Conservation (phyloP, 2,113 vertebrate genomes). For the Probosciger aterrimus region DNA sequence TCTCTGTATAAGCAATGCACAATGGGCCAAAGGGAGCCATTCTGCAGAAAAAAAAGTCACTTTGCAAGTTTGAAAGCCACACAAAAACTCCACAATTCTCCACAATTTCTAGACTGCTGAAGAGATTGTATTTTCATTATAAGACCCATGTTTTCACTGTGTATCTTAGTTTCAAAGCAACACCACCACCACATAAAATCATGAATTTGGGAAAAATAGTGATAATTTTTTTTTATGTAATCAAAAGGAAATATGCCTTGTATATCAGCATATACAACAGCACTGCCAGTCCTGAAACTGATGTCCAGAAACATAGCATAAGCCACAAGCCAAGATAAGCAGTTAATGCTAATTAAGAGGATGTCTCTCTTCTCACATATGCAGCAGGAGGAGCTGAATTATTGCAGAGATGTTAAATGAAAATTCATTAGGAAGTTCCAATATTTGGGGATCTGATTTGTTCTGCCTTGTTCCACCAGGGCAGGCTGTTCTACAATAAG, state of each 20-base stretch:
- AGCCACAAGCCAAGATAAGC: background rate
- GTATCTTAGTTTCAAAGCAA: background rate
- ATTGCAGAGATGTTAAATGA: background rate
- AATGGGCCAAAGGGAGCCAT: background rate
- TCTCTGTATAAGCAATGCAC: background rate
- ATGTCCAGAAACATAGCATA: background rate
- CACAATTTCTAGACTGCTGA: background rate
- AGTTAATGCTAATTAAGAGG: background rate
- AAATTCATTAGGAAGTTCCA: background rate
- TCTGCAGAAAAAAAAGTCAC: background rate
- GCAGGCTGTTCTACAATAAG: background rate
- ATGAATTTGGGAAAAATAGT: background rate
- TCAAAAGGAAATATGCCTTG: background rate
- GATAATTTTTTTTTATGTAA: background rate
- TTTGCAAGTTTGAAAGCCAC: background rate
- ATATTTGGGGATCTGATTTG: background rate
- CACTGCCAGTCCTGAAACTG: background rate
- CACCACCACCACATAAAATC: background rate
- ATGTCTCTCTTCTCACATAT: background rate
- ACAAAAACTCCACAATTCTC: background rate
- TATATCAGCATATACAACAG: background rate
- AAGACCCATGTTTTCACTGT: background rate
- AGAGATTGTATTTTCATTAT: background rate
- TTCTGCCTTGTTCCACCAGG: background rate
- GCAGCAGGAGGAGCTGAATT: background rate